Evolutionary conservation across 2,113 vertebrate genomes (phyloP), one percentile per base, ranked within the genome.

Genomic region (Ibidorhyncha struthersii): DNA sequence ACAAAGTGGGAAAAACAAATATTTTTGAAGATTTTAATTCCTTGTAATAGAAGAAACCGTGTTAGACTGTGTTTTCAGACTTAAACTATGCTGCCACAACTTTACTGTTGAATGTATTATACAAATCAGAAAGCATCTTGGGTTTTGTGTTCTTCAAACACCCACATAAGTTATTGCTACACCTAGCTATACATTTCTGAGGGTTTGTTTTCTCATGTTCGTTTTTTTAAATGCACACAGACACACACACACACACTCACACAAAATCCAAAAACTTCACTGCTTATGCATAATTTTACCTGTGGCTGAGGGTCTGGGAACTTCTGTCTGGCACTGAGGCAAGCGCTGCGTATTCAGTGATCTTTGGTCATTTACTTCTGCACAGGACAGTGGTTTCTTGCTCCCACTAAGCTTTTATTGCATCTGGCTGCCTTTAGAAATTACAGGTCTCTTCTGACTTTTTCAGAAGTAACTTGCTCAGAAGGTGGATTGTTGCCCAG

Each of bases 191-290:
- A 49, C 0, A 0, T 72, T 82, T 87, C 53, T 78, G 47, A 55
- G 12, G 5, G 4, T n/a, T 86, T n/a, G 2, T 30, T 82, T 66
- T 45, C 34, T 25, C 32, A 4, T 49, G 15, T 8, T 34, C 59
- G 6, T 0, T 14, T 58, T 26, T 29, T 55, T 52, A 45, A 8
- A 30, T 5, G 7, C 4, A n/a, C 18, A 23, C 12, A 49, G 26
- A 29, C 14, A 8, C 10, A 32, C 9, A 50, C 27, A 65, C 8
- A 49, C 2, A 21, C 2, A 23, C 49, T 50, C 49, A 50, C 49
- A 43, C 56, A 32, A 58, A 34, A 6, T 2, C 26, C 8, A 10
- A 49, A 27, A 27, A 29, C 34, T n/a, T 61, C 13, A 4, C 14
- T 76, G 15, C 7, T 36, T 47, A 34, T 34, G 36, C 3, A 7